Base-by-base conservation (phyloP, 2,797 vertebrate genomes). In the Lithobates pipiens region DNA sequence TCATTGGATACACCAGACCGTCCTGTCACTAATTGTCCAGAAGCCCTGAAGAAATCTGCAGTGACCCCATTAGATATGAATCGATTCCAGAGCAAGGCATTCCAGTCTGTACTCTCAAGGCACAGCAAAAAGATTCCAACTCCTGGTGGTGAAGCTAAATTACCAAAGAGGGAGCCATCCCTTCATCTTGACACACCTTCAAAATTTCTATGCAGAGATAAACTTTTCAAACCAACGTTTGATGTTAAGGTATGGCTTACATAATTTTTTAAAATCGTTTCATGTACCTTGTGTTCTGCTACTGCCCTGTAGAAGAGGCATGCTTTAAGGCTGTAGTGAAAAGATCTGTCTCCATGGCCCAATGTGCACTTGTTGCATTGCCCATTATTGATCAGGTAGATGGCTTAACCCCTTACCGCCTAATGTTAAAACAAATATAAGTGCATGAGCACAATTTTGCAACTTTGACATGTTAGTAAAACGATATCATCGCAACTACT, bases 181-280 rank as follows among this genome's bases (percentile, higher is more conserved):
- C 91, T 98, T 76, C 95, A 96, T 82, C 94, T 99, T 88, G 98
- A 99, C 88, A 99, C 98, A 0, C 98, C 98, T 0, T 99, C 98
- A 6, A 97, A 97, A 54, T 99, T 99, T 89, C 95, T 99, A 87
- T 97, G 95, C 88, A 96, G 96, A 93, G 97, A 98, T 92, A 95
- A 96, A 86, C 96, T 98, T 1, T 99, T 99, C 88, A 97, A 97
- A 80, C 98, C 98, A 15, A 95, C 96, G 3, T 99, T 99, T 90
- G 96, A 98, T 87, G 94, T 97, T 69, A 96, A 97, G 95, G 96
- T 97, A 88, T 90, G 3, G 18, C 57, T 65, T 63, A 2, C 44
- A 39, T 39, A 3, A 65, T 23, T 65, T 65, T 65, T 23, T 65
- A 4, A 18, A 18, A 16, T 5, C 50, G 18, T 54, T 5, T 18